phyloP scores from a whole-genome alignment of 1,140 invertebrate genomes.

The Sesamia nonagrioides region DNA sequence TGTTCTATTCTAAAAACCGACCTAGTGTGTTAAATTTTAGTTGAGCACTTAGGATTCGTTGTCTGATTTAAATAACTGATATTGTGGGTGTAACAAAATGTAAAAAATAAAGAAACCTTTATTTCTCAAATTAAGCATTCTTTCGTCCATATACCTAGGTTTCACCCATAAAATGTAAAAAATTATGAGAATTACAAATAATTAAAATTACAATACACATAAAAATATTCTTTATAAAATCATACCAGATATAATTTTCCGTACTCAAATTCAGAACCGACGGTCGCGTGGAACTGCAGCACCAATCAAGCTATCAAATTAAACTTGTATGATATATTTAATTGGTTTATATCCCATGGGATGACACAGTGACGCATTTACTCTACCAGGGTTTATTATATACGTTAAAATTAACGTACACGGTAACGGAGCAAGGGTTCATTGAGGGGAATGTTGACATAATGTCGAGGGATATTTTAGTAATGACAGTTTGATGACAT shows the following conservation, averaged over 20 bases:
- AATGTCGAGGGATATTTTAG: neutral
- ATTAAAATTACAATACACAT: too few relatives aligned
- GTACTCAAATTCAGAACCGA: neutral
- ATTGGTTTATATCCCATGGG: conserved; percentile 1
- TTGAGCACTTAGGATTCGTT: too few relatives aligned
- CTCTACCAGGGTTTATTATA: neutral
- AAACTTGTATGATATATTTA: conserved; percentile 32
- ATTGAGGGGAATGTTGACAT: neutral
- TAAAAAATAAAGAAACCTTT: too few relatives aligned
- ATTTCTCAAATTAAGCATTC: too few relatives aligned
- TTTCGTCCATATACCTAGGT: too few relatives aligned
- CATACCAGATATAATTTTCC: neutral
- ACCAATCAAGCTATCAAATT: conserved; percentile 14
- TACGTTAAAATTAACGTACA: conserved; percentile 1
- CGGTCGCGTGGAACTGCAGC: neutral
- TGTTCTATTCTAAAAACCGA: too few relatives aligned
- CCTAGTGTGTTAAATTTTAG: too few relatives aligned
- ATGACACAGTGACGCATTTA: neutral
- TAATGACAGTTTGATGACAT: neutral
- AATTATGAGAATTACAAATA: too few relatives aligned
- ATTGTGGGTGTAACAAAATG: too few relatives aligned
- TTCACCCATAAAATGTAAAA: too few relatives aligned
- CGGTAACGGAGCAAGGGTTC: neutral
- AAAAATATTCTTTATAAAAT: neutral
- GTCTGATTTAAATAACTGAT: too few relatives aligned